Conservation (phyloP, 2,113 vertebrate genomes). For the Hyperoodon ampullatus region DNA sequence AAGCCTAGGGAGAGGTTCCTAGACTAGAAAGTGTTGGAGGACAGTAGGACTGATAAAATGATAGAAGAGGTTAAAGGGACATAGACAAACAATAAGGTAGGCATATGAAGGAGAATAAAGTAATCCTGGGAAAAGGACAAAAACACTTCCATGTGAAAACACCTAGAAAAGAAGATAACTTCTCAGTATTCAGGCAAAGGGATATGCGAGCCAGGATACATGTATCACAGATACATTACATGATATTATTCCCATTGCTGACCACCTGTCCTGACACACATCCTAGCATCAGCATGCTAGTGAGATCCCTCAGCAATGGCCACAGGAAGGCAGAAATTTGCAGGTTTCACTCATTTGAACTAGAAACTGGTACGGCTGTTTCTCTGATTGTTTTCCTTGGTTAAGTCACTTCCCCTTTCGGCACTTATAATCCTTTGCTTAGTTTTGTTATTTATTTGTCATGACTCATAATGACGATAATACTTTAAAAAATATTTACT, state of each 20-base stretch:
- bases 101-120: neutral
- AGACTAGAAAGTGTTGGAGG: neutral
- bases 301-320: too few relatives aligned
- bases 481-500: neutral
- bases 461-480: neutral
- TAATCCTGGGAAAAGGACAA: neutral
- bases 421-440: neutral
- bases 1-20: neutral
- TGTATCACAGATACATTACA: accelerated
- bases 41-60: neutral
- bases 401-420: neutral
- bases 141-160: neutral
- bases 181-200: neutral
- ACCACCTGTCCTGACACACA: neutral
- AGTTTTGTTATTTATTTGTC: neutral
- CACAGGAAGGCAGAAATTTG: neutral
- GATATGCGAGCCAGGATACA: too few relatives aligned
- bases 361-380: neutral
- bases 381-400: neutral
- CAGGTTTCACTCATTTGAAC: neutral
- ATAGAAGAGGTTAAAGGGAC: neutral
- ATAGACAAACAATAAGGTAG: neutral
- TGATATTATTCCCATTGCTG: too few relatives aligned
- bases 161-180: neutral
- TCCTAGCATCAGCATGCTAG: neutral